Base-by-base conservation (phyloP, 92 coral and sea anemone species). In the Plumapathes pennacea region DNA sequence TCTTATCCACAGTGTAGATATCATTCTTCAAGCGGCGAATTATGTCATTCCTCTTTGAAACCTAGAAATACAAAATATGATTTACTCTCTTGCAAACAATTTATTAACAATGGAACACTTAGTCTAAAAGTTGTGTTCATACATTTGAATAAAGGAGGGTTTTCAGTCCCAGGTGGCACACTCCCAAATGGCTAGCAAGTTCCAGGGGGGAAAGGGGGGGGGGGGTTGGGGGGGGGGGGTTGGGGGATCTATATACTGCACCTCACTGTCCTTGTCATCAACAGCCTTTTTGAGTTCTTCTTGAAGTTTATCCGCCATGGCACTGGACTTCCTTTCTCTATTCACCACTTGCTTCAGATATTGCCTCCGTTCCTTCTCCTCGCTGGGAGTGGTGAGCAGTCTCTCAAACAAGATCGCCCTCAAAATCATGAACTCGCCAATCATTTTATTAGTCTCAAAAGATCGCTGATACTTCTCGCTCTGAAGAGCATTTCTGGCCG, bases 201-300 rank as follows among this genome's bases (percentile, higher is more conserved):
- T n/a, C n/a, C n/a, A n/a, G n/a, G n/a, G n/a, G n/a, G n/a, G n/a
- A n/a, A n/a, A n/a, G n/a, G n/a, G n/a, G 19, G 18, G 33, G 27
- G 30, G 30, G 39, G 41, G 15, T 0, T 29, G 24, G 38, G 4
- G 32, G 0, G 18, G 13, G 17, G 27, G 27, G 25, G 32, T 52
- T 23, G 12, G 24, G 13, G 27, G 25, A 11, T 1, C 53, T 19
- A n/a, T 24, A 20, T 4, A 24, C 44, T 38, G 21, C 80, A 76
- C 99, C 96, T 94, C 99, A 56, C 84, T 88, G 27, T 94, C 99
- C 72, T 83, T 88, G 63, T 88, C 96, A 64, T 84, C 96, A 5
- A 78, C 49, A 18, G 99, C 96, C 31, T 70, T 67, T 57, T 72
- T 82, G 50, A 94, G 62, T 46, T 94, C 96, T 32, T 51, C 85